Evolutionary conservation across 2,888 invertebrate species (phyloP).

Genomic region (Zaprionus bogoriensis): DNA sequence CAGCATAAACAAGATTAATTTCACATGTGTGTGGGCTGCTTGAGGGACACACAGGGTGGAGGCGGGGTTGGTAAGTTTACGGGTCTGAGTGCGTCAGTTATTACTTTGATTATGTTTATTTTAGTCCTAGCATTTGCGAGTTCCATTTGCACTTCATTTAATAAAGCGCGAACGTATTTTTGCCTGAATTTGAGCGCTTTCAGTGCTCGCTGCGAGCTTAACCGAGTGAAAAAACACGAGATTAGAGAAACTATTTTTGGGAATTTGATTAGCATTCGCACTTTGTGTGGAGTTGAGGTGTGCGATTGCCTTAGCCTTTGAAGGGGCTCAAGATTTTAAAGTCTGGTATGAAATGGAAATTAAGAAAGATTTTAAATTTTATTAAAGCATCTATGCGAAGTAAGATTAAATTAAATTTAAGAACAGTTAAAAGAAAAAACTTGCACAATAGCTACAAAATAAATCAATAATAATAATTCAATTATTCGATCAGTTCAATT

Average conservation of each 20-base stretch:
- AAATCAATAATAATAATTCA: no score
- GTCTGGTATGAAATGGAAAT: no score
- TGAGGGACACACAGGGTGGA: background rate
- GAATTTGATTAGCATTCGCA: constrained; percentile 43
- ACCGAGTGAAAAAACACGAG: constrained; percentile 72
- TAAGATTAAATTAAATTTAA: no score
- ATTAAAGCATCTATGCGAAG: no score
- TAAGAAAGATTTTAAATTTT: no score
- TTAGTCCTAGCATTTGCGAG: constrained; percentile 59
- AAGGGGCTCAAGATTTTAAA: no score
- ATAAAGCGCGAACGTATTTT: constrained; percentile 70
- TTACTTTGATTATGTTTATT: constrained; percentile 77
- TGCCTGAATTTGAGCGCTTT: constrained; percentile 43
- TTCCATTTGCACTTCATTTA: constrained; percentile 76
- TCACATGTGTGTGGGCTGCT: constrained; percentile 62
- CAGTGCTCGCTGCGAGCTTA: constrained; percentile 47
- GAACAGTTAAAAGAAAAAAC: no score
- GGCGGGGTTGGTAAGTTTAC: background rate
- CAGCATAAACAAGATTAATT: constrained; percentile 80
- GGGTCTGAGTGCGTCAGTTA: constrained; percentile 41
- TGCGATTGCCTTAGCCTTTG: no score
- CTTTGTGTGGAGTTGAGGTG: constrained; percentile 28
- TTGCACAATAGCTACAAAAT: no score
- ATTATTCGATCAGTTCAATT: no score
- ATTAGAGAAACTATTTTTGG: constrained; percentile 62